A percentile compares a stretch with the other conserved stretches of the same genome.
phyloP scores from a whole-genome alignment of 2,888 invertebrate species.

The Drosophila aldrichi region DNA sequence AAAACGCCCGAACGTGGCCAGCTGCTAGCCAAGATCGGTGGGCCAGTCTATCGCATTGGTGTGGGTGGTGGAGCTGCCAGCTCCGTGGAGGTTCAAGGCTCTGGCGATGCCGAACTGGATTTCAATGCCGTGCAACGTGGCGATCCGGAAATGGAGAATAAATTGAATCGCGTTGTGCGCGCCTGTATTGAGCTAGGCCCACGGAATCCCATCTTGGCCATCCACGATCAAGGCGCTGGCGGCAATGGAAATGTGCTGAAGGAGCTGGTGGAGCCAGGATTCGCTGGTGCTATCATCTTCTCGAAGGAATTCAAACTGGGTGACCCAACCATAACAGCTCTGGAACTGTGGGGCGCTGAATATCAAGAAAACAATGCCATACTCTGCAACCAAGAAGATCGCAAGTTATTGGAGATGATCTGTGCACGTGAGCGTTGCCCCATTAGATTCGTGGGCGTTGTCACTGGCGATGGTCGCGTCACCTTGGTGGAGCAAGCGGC shows the following conservation, averaged over 20 bases:
- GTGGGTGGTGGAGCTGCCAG: conserved; percentile 99
- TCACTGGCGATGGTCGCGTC: conserved; percentile 94
- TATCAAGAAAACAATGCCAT: conserved; percentile 98
- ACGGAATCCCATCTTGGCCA: conserved; percentile 95
- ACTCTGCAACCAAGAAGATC: conserved; percentile 90
- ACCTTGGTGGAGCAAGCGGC: conserved; percentile 88
- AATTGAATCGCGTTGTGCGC: conserved; percentile 96
- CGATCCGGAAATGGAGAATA: conserved; percentile 99
- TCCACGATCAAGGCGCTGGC: conserved; percentile 99
- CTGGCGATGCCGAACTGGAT: conserved; percentile 93
- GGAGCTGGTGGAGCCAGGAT: conserved; percentile 95
- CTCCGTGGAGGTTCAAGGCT: conserved; percentile 97
- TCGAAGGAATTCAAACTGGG: conserved; percentile 95
- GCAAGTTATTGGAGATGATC: conserved; percentile 89
- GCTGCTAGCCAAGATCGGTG: conserved; percentile 97
- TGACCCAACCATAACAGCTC: conserved; percentile 95
- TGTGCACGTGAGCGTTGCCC: conserved; percentile 96
- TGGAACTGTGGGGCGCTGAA: conserved; percentile 99
- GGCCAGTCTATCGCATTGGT: conserved; percentile 98
- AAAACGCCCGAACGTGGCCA: conserved; percentile 91
- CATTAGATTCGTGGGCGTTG: conserved; percentile 95
- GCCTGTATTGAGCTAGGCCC: conserved; percentile 94
- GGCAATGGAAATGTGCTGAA: conserved; percentile 99
- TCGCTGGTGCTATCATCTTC: conserved; percentile 94
- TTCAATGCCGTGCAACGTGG: conserved; percentile 97